Evolutionary conservation across 2,888 invertebrate species (phyloP).

Genomic region (Agelastica alni): DNA sequence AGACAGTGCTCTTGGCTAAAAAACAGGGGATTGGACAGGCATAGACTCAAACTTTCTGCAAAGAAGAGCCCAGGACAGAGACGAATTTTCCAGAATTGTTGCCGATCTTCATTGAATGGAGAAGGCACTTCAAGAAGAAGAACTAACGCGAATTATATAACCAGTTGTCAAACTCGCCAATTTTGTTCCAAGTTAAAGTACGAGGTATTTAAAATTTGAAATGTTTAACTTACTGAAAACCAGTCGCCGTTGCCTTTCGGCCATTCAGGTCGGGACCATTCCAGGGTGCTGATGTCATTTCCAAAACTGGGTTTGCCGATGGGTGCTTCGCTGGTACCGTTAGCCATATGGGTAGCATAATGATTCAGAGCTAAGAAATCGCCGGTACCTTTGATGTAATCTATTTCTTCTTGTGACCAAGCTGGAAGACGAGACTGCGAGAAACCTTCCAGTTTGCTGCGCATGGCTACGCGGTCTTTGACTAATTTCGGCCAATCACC

Average conservation of each 20-base stretch:
- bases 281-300: conserved; percentile 52
- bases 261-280: conserved; percentile 54
- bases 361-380: conserved; percentile 79
- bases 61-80: too few species aligned
- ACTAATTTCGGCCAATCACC: conserved; percentile 72
- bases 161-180: too few species aligned
- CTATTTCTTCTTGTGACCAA: conserved; percentile 65
- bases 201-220: too few species aligned
- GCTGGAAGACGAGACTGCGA: conserved; percentile 65
- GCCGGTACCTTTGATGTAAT: conserved; percentile 63
- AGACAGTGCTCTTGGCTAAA: too few species aligned
- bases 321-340: conserved; percentile 15
- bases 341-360: conserved; percentile 66
- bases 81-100: too few species aligned
- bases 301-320: conserved; percentile 22
- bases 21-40: too few species aligned
- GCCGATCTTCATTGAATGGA: too few species aligned
- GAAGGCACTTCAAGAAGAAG: too few species aligned
- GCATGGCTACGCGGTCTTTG: conserved; percentile 62
- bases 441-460: conserved; percentile 66
- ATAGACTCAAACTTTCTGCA: too few species aligned
- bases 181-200: too few species aligned
- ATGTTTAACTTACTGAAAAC: conserved; percentile 49
- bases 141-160: too few species aligned
- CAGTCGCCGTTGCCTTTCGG: conserved; percentile 38